A percentile compares a stretch with the other conserved stretches of the same genome.
Conservation (phyloP, 1,140 invertebrate genomes). For the Tetragnatha versicolor region DNA sequence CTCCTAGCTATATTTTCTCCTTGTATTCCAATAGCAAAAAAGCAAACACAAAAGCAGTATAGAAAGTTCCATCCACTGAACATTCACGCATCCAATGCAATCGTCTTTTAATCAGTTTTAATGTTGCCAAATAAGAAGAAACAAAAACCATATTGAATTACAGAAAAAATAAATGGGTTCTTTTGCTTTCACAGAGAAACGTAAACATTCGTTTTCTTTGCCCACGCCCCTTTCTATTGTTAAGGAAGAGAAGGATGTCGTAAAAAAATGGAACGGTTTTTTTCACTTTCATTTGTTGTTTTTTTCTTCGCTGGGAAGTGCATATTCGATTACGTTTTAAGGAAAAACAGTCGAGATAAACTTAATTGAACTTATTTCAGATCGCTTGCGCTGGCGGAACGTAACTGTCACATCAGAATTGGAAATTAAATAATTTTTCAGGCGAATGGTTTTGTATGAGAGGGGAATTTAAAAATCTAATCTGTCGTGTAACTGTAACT, state of each 20-base stretch:
- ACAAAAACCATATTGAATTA: constrained; percentile 44
- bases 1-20: too few relatives aligned
- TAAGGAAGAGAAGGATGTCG: constrained; percentile 12
- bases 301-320: not conserved
- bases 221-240: not conserved
- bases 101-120: constrained; percentile 50
- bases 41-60: too few relatives aligned
- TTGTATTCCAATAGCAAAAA: too few relatives aligned
- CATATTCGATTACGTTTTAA: constrained; percentile 25
- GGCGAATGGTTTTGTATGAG: not conserved
- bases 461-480: constrained; percentile 7
- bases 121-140: constrained; percentile 32
- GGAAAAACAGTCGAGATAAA: constrained; percentile 28
- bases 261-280: not conserved
- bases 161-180: constrained; percentile 1
- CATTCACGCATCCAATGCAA: constrained; percentile 6
- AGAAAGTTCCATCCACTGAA: too few relatives aligned
- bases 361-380: constrained; percentile 45
- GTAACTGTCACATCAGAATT: constrained; percentile 31
- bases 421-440: constrained; percentile 47
- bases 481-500: too few relatives aligned
- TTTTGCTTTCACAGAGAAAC: constrained; percentile 9
- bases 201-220: constrained; percentile 14
- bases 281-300: not conserved
- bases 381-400: not conserved